Evolutionary conservation across 2,888 invertebrate species (phyloP).

Genomic region (Microctonus hyperodae): DNA sequence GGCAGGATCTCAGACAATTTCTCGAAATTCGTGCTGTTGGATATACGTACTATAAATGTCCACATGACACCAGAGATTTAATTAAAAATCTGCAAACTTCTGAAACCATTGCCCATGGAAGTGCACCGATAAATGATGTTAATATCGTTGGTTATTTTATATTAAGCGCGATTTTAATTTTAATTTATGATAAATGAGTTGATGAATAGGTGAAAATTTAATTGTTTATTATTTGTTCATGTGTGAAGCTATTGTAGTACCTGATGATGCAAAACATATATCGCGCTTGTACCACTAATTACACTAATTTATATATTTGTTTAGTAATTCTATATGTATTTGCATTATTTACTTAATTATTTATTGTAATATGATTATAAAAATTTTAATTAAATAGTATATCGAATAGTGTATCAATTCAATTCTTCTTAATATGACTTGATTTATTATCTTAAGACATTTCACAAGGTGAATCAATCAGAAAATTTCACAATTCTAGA

Average conservation of each 20-base stretch:
- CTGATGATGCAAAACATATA: slow-evolving; percentile 23
- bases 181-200: neutral
- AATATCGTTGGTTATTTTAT: slow-evolving; percentile 6
- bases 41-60: slow-evolving; percentile 39
- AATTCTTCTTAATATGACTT: no score
- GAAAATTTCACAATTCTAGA: no score
- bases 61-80: slow-evolving; percentile 36
- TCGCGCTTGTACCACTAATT: slow-evolving; percentile 23
- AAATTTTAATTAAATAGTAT: no score
- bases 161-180: slow-evolving; percentile 11
- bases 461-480: no score
- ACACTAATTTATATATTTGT: slow-evolving; percentile 21
- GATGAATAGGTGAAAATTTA: neutral
- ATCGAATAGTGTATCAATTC: no score
- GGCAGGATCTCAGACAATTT: slow-evolving; percentile 49
- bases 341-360: slow-evolving; percentile 5
- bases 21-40: slow-evolving; percentile 42
- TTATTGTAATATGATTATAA: neutral
- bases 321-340: neutral
- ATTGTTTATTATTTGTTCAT: neutral
- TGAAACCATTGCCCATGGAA: slow-evolving; percentile 7
- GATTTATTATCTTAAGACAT: no score
- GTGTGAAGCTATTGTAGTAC: slow-evolving; percentile 10
- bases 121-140: no score
- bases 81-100: slow-evolving; percentile 34